A percentile compares a stretch with the other conserved stretches of the same genome.
These are phyloP conservation scores for Physeter macrocephalus DNA, from an alignment of 2,113 vertebrate species.

Conservation along the genomic window DNA sequence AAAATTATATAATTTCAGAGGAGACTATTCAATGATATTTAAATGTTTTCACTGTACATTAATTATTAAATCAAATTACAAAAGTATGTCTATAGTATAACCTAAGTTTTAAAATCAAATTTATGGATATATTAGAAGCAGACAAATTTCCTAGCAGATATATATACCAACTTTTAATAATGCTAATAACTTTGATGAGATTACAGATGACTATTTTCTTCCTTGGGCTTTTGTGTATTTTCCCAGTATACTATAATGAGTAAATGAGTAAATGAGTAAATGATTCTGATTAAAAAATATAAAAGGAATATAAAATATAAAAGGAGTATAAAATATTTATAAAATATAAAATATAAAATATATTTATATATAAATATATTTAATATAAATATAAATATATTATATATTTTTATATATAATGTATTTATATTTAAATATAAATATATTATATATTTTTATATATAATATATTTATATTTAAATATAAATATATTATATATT, in stretches of 20 bases:
- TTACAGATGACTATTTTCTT: background rate
- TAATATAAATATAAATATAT: too few relatives aligned
- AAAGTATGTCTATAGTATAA: background rate
- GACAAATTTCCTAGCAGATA: background rate
- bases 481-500: too few relatives aligned
- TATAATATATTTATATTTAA: too few relatives aligned
- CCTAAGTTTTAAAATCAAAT: background rate
- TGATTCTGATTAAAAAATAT: background rate
- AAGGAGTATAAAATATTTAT: too few relatives aligned
- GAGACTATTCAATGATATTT: background rate
- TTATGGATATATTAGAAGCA: background rate
- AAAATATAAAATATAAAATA: too few relatives aligned
- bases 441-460: too few relatives aligned
- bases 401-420: too few relatives aligned
- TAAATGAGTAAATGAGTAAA: background rate
- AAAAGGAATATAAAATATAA: too few relatives aligned
- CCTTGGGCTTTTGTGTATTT: background rate
- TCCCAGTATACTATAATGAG: background rate
- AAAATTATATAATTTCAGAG: background rate
- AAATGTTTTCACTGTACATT: background rate
- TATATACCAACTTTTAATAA: background rate
- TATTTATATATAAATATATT: too few relatives aligned
- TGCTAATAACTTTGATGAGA: background rate
- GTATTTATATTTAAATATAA: too few relatives aligned
- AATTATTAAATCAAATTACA: background rate